Percentiles rank a stretch among this genome's conserved stretches.
Conservation (phyloP, 1,140 invertebrate genomes). For the Cylas formicarius region DNA sequence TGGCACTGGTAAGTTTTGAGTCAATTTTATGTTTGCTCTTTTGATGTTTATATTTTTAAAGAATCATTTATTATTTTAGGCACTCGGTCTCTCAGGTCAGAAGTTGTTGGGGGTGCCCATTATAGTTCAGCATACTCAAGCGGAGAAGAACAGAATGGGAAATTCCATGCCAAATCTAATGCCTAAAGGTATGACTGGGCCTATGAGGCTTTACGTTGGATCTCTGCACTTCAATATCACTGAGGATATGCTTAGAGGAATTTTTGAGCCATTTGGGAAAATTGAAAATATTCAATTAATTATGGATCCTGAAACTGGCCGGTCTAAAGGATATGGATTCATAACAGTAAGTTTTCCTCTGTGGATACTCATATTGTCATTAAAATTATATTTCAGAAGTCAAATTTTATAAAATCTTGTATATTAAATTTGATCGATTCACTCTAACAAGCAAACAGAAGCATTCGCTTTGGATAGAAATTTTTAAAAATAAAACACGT, state of each 20-base stretch:
- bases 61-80: conserved; percentile 50
- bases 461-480: too few relatives aligned
- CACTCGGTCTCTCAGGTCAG: conserved; percentile 93
- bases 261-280: conserved; percentile 99
- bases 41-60: neutral
- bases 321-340: conserved; percentile 97
- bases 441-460: too few relatives aligned
- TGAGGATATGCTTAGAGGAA: conserved; percentile 96
- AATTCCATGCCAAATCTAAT: conserved; percentile 75
- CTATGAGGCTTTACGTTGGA: conserved; percentile 94
- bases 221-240: conserved; percentile 99
- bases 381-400: conserved; percentile 5
- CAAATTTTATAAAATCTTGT: neutral
- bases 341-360: conserved; percentile 70
- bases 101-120: conserved; percentile 96
- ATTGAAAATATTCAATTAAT: conserved; percentile 96
- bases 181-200: conserved; percentile 76
- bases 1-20: conserved; percentile 74
- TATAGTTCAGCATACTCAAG: conserved; percentile 96
- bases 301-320: conserved; percentile 87
- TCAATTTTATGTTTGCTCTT: conserved; percentile 5
- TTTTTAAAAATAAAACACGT: too few relatives aligned
- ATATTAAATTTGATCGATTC: conserved; percentile 5
- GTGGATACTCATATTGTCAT: conserved; percentile 6
- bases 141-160: conserved; percentile 94